These are phyloP conservation scores for Oncorhynchus keta DNA, from an alignment of 2,113 vertebrate genomes.

Conservation along the genomic window DNA sequence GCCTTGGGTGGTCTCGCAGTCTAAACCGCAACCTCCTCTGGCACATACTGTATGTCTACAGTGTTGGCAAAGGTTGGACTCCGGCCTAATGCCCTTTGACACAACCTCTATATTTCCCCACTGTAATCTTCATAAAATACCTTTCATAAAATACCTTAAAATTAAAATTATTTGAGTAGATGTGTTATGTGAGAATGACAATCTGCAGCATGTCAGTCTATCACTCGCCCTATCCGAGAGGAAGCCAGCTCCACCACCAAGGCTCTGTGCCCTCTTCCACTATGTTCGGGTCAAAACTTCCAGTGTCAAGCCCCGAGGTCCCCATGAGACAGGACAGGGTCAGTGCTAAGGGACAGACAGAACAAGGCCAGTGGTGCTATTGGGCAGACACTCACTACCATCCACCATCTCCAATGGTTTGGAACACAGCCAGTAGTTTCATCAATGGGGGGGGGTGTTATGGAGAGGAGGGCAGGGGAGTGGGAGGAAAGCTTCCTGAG, in stretches of 20 bases:
- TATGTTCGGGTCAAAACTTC: background rate
- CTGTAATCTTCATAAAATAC: too few species aligned
- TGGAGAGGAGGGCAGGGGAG: slow-evolving; percentile 33
- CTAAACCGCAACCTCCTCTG: too few species aligned
- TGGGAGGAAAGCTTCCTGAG: slow-evolving; percentile 16
- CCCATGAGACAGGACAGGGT: background rate
- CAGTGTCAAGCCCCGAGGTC: background rate
- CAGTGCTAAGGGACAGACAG: too few species aligned
- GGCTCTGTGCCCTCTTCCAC: background rate
- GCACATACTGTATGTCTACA: too few species aligned
- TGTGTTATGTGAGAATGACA: background rate
- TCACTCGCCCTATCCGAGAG: background rate
- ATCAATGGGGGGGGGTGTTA: background rate
- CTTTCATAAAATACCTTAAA: too few species aligned
- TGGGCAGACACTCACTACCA: background rate
- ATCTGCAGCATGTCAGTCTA: background rate
- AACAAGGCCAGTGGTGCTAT: background rate
- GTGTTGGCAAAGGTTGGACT: too few species aligned
- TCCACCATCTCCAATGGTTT: background rate
- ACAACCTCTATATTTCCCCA: too few species aligned
- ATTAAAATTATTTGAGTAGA: too few species aligned
- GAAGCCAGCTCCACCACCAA: background rate
- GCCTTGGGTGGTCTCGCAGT: too few species aligned
- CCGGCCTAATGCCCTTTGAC: too few species aligned
- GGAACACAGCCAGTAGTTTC: background rate